A percentile compares a stretch with the other conserved stretches of the same genome.
These are phyloP conservation scores for Schizothorax lantsangensis DNA, from an alignment of 2,797 vertebrate genomes.

Conservation along the genomic window DNA sequence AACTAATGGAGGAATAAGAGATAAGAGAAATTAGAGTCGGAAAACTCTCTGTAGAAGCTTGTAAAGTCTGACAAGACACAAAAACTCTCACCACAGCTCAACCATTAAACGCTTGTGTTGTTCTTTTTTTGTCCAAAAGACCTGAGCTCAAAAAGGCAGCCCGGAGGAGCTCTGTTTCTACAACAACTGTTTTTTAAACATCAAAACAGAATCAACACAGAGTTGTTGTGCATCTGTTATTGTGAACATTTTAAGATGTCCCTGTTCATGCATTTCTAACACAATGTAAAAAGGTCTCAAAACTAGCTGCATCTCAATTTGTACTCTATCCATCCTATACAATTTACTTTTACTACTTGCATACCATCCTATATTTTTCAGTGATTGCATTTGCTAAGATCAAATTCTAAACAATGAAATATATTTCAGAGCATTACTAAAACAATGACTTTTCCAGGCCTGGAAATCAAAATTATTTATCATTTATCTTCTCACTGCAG, in stretches of 20 bases:
- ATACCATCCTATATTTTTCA: too few species aligned
- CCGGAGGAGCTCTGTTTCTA: background rate
- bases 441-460: background rate
- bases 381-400: background rate
- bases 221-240: background rate
- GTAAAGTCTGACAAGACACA: background rate
- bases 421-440: background rate
- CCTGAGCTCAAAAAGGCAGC: background rate
- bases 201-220: background rate
- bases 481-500: background rate
- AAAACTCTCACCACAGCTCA: background rate
- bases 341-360: background rate
- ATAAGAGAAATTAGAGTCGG: background rate
- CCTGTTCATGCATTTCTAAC: background rate
- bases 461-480: too few species aligned
- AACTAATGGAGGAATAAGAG: background rate
- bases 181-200: slow-evolving; percentile 2
- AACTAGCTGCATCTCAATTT: background rate
- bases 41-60: background rate
- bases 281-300: background rate
- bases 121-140: background rate
- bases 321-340: background rate
- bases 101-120: background rate
- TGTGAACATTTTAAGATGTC: background rate
- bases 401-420: background rate